phyloP scores from a whole-genome alignment of 2,113 vertebrate genomes.

The Platichthys stellatus region DNA sequence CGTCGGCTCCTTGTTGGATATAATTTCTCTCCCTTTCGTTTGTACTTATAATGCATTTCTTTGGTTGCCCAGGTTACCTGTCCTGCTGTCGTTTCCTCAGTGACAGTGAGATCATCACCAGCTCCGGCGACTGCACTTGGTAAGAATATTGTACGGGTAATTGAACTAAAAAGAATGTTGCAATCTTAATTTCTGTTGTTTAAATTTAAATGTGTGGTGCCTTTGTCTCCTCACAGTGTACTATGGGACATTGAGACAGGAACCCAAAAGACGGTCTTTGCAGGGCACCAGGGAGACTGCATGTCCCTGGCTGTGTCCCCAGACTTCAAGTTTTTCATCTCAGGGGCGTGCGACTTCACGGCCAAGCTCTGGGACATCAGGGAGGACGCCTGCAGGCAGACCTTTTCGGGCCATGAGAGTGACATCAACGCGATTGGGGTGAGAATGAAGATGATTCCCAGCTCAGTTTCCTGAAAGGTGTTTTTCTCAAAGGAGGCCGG shows the following conservation, averaged over 20 bases:
- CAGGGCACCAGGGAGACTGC: conserved; percentile 95
- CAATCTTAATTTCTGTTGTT: background rate
- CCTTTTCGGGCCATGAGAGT: conserved; percentile 93
- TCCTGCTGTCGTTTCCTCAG: conserved; percentile 97
- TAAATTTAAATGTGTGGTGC: background rate
- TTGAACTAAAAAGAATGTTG: background rate
- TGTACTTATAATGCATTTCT: conserved; percentile 11
- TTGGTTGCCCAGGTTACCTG: conserved; percentile 88
- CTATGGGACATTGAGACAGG: conserved; percentile 99
- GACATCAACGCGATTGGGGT: conserved; percentile 97
- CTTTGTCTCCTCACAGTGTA: conserved; percentile 71
- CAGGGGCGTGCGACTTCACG: conserved; percentile 94
- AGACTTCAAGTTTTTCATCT: conserved; percentile 94
- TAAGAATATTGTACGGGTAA: conserved; percentile 70
- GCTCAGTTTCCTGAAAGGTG: background rate
- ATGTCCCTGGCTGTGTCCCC: conserved; percentile 95
- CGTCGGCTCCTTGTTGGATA: background rate
- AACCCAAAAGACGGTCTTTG: conserved; percentile 91
- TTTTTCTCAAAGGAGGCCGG: no score
- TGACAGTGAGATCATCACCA: conserved; percentile 96
- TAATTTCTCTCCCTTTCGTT: background rate
- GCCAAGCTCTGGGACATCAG: conserved; percentile 98
- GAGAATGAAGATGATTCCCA: conserved; percentile 42
- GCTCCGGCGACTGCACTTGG: conserved; percentile 98
- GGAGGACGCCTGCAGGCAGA: conserved; percentile 92